phyloP scores from a whole-genome alignment of 1,140 invertebrate genomes.

The Halotydeus destructor region DNA sequence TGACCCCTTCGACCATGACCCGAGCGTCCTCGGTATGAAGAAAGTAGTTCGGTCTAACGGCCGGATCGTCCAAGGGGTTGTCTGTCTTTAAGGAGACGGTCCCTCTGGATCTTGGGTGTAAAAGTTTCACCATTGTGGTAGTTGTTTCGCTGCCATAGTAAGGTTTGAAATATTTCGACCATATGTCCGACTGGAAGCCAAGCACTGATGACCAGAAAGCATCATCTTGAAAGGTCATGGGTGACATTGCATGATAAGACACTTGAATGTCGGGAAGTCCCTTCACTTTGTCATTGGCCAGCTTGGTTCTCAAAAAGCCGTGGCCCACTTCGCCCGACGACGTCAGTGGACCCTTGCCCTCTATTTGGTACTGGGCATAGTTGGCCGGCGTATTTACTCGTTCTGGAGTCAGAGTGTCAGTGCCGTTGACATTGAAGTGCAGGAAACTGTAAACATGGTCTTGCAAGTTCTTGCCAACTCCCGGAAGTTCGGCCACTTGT shows the following conservation, averaged over 20 bases:
- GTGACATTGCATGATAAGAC: no score
- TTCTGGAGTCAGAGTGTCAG: constrained; percentile 43
- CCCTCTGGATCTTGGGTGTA: not conserved
- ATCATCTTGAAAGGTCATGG: no score
- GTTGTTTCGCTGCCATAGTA: not conserved
- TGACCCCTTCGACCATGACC: constrained; percentile 45
- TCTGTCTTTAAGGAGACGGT: not conserved
- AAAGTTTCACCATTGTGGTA: no score
- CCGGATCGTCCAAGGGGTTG: not conserved
- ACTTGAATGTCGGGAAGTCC: no score
- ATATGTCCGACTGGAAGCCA: no score
- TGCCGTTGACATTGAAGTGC: constrained; percentile 2
- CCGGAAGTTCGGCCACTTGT: constrained; percentile 23
- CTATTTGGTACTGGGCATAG: not conserved
- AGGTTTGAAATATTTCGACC: constrained; percentile 1
- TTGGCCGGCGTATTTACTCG: constrained; percentile 46
- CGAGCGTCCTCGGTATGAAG: constrained; percentile 47
- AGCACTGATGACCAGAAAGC: no score
- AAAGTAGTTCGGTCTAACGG: not conserved
- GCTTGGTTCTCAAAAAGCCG: constrained; percentile 64
- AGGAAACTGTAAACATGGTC: constrained; percentile 21
- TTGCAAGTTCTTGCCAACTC: constrained; percentile 29
- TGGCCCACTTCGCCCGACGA: no score
- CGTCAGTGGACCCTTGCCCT: constrained; percentile 35
- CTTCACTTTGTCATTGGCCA: no score